These are phyloP conservation scores for Corythornis leucogaster DNA, from an alignment of 2,797 vertebrate genomes.

Conservation along the genomic window DNA sequence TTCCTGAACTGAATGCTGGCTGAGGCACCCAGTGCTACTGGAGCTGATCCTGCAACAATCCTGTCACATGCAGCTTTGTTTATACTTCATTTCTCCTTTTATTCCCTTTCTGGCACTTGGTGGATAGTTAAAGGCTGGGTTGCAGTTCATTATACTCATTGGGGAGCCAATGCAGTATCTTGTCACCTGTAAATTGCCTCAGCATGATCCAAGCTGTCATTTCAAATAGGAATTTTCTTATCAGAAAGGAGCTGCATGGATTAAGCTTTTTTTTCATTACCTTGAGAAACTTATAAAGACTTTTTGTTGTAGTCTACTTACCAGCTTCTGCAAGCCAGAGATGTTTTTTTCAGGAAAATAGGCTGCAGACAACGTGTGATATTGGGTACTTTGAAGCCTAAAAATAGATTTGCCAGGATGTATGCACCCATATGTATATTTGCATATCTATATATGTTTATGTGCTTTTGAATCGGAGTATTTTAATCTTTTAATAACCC, in stretches of 20 bases:
- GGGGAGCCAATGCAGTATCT: not conserved
- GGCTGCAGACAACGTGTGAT: not conserved
- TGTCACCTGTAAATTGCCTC: conserved; percentile 41
- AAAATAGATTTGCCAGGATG: not conserved
- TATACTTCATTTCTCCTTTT: not conserved
- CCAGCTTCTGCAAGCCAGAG: not conserved
- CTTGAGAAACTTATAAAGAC: not conserved
- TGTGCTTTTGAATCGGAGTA: not conserved
- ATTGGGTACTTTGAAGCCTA: not conserved
- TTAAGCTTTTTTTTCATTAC: conserved; percentile 25
- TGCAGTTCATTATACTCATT: not conserved
- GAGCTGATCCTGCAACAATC: not conserved
- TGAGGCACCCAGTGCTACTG: not conserved
- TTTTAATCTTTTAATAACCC: not conserved
- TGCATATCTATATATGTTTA: not conserved
- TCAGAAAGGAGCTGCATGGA: not conserved
- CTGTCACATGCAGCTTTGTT: not conserved
- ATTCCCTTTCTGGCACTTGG: not conserved
- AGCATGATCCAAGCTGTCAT: not conserved
- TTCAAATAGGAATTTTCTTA: conserved; percentile 21
- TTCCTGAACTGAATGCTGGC: not conserved
- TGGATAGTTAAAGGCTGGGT: not conserved
- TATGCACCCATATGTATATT: not conserved
- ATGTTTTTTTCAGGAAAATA: not conserved
- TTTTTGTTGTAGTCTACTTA: not conserved